phyloP scores from a whole-genome alignment of 2,797 vertebrate genomes.

The Peromyscus nudipes region DNA sequence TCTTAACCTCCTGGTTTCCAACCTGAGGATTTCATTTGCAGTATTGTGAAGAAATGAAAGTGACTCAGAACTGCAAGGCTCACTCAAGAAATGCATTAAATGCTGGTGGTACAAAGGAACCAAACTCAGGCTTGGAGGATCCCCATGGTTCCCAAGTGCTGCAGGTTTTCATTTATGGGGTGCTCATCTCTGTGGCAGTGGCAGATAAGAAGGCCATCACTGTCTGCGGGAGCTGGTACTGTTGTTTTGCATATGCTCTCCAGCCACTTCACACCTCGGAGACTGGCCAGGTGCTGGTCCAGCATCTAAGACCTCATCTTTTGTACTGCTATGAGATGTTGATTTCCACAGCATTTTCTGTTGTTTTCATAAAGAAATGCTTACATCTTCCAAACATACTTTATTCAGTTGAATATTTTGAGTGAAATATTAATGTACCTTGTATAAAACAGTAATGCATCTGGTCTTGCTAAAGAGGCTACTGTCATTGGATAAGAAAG shows the following conservation, averaged over 20 bases:
- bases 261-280: not conserved
- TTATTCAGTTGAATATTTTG: not conserved
- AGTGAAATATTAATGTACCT: constrained; percentile 23
- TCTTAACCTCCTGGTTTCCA: constrained; percentile 83
- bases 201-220: not conserved
- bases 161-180: constrained; percentile 60
- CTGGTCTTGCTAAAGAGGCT: not conserved
- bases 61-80: constrained; percentile 62
- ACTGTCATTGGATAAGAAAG: not conserved
- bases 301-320: not conserved
- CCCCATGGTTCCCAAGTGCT: not conserved
- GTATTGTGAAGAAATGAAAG: constrained; percentile 77
- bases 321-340: not conserved
- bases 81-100: constrained; percentile 58
- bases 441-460: not conserved
- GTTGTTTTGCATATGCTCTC: not conserved
- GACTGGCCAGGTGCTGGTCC: not conserved
- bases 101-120: constrained; percentile 69
- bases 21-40: constrained; percentile 78
- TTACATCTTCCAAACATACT: not conserved
- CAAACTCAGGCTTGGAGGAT: not conserved
- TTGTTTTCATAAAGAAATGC: not conserved
- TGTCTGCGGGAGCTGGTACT: not conserved
- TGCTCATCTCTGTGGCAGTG: not conserved
- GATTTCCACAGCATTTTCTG: not conserved